Evolutionary conservation across 2,888 invertebrate species (phyloP), one percentile per base, ranked within the genome.

Genomic region (Ecdyonurus torrentis): DNA sequence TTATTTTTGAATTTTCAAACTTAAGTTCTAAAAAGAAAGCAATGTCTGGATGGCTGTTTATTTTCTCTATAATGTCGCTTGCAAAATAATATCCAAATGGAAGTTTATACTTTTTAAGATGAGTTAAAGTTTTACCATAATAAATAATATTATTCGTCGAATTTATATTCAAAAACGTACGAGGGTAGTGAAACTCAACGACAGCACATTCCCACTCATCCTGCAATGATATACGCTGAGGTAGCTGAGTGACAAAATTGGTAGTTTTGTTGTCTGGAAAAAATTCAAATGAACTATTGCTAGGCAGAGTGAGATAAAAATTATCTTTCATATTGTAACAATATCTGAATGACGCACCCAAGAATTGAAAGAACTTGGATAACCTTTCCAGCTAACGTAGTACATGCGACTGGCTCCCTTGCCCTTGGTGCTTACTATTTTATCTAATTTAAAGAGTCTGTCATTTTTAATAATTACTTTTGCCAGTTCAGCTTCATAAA

Each of bases 251-350:
- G 24, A 20, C 64, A 62, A 66, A 72, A 25, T 65, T 61, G 5
- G 69, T 63, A 2, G 69, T 66, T 22, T 65, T 69, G 62, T 71
- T 71, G 23, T 67, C 61, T 0, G 67, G 67, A 66, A 67, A 70
- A 61, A 67, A 68, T 1, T 61, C 1, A 65, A 68, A 65, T 18
- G 68, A 68, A 50, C 67, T 69, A 63, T 70, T 68, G 50, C 66
- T 67, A 20, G 68, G 63, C 1, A 70, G 55, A 5, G 68, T 69
- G 1, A 69, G 7, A 63, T 68, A 69, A 66, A 70, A 69, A 5
- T 67, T 64, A 23, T 66, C 59, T 15, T 61, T 66, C 60, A 63
- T 63, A 55, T 19, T 19, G 60, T 59, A 2, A 52, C 63, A 15
- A 63, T 19, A 5, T 63, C 25, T 10, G 53, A 24, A 2, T n/a